Evolutionary conservation across 2,888 invertebrate genomes (phyloP).

Genomic region (Torymus tubicola): DNA sequence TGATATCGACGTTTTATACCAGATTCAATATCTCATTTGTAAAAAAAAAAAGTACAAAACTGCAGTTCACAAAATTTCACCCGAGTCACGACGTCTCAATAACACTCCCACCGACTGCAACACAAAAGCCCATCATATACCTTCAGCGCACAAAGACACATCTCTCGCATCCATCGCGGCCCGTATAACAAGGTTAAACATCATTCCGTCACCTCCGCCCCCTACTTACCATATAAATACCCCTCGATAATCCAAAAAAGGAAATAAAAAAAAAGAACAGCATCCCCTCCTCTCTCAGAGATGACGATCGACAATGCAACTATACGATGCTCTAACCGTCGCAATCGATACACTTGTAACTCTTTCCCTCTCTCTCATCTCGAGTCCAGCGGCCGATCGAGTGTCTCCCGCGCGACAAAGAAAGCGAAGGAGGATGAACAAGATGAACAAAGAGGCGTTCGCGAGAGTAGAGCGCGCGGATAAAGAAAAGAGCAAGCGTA

Average conservation of each 20-base stretch:
- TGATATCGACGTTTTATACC: too few species aligned
- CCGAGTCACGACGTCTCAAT: not conserved
- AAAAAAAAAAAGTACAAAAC: too few species aligned
- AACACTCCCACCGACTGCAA: not conserved
- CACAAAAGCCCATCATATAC: not conserved
- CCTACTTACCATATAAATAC: conserved; percentile 14
- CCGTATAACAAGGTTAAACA: conserved; percentile 12
- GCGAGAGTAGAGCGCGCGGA: not conserved
- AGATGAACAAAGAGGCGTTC: conserved; percentile 20
- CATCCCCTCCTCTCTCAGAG: not conserved
- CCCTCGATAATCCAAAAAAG: not conserved
- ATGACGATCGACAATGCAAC: conserved; percentile 16
- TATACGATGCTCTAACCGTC: not conserved
- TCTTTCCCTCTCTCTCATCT: not conserved
- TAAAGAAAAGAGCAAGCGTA: not conserved
- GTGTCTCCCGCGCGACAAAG: conserved; percentile 23
- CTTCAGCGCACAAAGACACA: not conserved
- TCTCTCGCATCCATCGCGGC: not conserved
- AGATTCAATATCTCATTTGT: too few species aligned
- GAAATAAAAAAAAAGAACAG: not conserved
- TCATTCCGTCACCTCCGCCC: conserved; percentile 4
- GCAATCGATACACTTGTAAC: conserved; percentile 26
- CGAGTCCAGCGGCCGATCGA: conserved; percentile 55
- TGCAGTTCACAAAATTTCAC: too few species aligned
- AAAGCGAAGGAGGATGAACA: not conserved